phyloP scores from a whole-genome alignment of 2,797 vertebrate genomes.

The Ptychobarbus kaznakovi region DNA sequence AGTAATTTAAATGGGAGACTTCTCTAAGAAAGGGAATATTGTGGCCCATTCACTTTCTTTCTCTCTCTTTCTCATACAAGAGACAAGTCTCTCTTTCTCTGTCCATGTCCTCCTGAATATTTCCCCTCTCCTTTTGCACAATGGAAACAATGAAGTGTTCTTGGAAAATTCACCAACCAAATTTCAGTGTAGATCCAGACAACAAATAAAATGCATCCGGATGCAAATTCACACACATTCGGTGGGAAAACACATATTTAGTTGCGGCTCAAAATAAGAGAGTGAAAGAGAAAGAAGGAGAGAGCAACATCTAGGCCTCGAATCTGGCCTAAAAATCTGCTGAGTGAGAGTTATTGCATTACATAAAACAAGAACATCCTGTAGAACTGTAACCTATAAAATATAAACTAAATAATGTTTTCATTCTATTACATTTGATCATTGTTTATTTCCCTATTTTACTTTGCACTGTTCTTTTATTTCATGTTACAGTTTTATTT shows the following conservation, averaged over 20 bases:
- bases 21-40: slow-evolving; percentile 50
- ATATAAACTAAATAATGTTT: not conserved
- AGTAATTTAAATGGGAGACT: slow-evolving; percentile 26
- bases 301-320: not conserved
- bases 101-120: slow-evolving; percentile 10
- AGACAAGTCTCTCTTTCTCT: slow-evolving; percentile 18
- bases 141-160: slow-evolving; percentile 22
- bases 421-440: not conserved
- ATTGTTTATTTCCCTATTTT: not conserved
- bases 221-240: not conserved
- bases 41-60: slow-evolving; percentile 5
- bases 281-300: not conserved
- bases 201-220: slow-evolving; percentile 26
- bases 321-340: not conserved
- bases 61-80: not conserved
- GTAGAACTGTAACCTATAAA: not conserved
- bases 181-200: slow-evolving; percentile 5
- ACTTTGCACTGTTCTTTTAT: not conserved
- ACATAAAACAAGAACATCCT: not conserved
- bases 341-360: not conserved
- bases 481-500: not conserved
- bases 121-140: slow-evolving; percentile 23
- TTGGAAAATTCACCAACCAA: slow-evolving; percentile 15
- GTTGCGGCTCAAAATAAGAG: not conserved
- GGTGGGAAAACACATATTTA: slow-evolving; percentile 7